These are phyloP conservation scores for Bombus confusus DNA, from an alignment of 1,140 invertebrate species.

Conservation along the genomic window DNA sequence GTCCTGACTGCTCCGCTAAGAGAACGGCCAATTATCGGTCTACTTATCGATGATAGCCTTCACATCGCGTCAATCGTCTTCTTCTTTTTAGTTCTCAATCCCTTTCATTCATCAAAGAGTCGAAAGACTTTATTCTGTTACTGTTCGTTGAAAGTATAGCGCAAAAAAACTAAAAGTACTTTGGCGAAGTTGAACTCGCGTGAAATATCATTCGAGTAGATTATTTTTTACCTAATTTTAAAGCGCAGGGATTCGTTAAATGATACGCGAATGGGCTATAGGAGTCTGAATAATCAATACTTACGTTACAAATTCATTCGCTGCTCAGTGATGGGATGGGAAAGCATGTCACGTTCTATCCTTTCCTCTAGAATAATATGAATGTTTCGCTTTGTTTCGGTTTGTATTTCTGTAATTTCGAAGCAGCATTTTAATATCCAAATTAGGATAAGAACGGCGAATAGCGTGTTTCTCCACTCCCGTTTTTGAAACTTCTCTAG, in stretches of 20 bases:
- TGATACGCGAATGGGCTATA: no score
- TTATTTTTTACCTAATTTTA: background rate
- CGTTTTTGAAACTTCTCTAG: no score
- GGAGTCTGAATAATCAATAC: background rate
- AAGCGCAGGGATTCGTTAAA: background rate
- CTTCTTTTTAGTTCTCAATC: background rate
- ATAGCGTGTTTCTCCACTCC: no score
- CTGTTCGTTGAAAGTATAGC: background rate
- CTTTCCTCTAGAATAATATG: no score
- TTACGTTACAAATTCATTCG: no score
- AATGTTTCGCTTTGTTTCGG: no score
- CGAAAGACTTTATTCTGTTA: background rate
- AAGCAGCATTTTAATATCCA: no score
- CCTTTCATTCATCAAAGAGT: background rate
- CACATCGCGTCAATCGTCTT: background rate
- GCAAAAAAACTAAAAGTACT: background rate
- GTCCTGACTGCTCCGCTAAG: slow-evolving; percentile 32
- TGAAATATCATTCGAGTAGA: background rate
- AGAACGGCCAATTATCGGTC: slow-evolving; percentile 49
- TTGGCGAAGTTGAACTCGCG: background rate
- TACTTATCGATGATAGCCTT: slow-evolving; percentile 19
- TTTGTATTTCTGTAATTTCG: no score
- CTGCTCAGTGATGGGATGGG: no score
- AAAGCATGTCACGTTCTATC: no score
- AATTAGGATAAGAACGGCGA: no score